Evolutionary conservation across 2,888 invertebrate species (phyloP).

Genomic region (Hymenopus coronatus): DNA sequence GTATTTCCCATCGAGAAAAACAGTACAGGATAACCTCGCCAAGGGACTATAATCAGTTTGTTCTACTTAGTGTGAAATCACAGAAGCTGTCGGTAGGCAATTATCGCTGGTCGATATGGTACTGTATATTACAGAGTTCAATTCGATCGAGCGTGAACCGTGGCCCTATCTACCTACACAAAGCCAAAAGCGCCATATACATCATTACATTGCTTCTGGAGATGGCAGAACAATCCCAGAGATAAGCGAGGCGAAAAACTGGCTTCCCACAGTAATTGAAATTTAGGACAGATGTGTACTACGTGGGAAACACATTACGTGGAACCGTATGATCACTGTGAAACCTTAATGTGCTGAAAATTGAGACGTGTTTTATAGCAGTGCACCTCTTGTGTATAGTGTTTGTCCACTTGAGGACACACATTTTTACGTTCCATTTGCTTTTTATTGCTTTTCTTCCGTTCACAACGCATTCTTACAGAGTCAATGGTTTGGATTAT

Average conservation of each 20-base stretch:
- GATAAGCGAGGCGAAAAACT: not conserved
- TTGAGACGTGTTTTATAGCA: not conserved
- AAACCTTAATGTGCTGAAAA: not conserved
- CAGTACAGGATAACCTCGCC: no score
- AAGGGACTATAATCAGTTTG: not conserved
- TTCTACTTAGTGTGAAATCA: not conserved
- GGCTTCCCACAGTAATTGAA: not conserved
- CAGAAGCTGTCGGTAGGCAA: not conserved
- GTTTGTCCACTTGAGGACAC: not conserved
- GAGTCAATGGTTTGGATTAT: not conserved
- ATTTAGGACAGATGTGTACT: not conserved
- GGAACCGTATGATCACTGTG: no score
- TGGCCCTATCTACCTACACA: not conserved
- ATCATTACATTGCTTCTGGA: not conserved
- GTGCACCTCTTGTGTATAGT: not conserved
- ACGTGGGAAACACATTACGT: not conserved
- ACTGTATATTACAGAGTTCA: not conserved
- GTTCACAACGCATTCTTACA: not conserved
- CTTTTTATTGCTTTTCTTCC: not conserved
- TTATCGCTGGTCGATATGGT: not conserved
- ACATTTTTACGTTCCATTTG: not conserved
- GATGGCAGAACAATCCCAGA: not conserved
- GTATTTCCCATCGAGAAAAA: no score
- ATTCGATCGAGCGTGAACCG: not conserved
- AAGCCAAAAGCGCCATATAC: not conserved